Percentiles rank a stretch among this genome's conserved stretches.
Evolutionary conservation across 2,797 vertebrate species (phyloP).

Genomic region (Pempheris klunzingeri): DNA sequence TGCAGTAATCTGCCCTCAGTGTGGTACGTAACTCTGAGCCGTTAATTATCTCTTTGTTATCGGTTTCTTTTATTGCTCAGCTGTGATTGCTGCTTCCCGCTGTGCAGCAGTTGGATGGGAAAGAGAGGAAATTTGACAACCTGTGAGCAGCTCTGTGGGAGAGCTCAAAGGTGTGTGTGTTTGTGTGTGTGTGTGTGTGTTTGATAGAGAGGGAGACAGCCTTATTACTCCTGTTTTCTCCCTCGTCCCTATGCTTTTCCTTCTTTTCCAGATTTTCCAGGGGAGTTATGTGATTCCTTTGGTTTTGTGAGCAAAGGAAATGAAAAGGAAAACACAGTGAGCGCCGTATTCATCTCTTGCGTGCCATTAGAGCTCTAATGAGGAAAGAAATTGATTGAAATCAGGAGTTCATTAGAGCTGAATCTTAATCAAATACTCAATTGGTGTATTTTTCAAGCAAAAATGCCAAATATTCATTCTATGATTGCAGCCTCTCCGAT

Average conservation of each 20-base stretch:
- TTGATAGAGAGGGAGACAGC: neutral
- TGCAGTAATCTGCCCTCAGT: constrained; percentile 49
- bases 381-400: no score
- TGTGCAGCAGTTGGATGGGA: constrained; percentile 37
- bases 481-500: neutral
- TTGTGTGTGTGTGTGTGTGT: constrained; percentile 12
- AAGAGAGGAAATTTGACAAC: constrained; percentile 65
- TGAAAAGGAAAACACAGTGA: neutral
- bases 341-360: neutral
- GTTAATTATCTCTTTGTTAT: constrained; percentile 71
- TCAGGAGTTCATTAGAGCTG: no score
- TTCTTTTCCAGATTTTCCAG: neutral
- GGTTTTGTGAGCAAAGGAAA: neutral
- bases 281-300: neutral
- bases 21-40: constrained; percentile 64
- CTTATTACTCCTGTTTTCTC: neutral
- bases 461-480: neutral
- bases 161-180: constrained; percentile 29
- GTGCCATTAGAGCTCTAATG: neutral
- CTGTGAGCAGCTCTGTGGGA: constrained; percentile 54
- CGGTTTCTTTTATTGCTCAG: constrained; percentile 50
- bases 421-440: neutral
- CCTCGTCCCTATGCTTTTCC: neutral
- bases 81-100: constrained; percentile 65
- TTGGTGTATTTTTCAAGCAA: neutral